These are phyloP conservation scores for Microtus oregoni DNA, from an alignment of 2,113 vertebrate species.

Conservation along the genomic window DNA sequence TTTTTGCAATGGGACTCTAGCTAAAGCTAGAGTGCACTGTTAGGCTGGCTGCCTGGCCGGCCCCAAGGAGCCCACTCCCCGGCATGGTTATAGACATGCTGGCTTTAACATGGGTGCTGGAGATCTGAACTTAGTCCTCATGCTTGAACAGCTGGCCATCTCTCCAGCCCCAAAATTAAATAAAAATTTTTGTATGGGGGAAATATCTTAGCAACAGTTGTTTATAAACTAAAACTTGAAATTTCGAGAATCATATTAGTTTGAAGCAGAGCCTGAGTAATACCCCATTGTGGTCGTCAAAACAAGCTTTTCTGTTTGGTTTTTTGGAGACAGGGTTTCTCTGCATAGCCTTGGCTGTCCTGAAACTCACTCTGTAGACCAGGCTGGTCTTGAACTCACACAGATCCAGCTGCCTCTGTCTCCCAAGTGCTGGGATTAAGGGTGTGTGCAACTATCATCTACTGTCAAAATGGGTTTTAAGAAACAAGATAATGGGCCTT, in stretches of 20 bases:
- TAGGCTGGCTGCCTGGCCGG: neutral
- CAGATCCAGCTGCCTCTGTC: neutral
- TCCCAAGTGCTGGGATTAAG: neutral
- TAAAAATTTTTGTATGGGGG: neutral
- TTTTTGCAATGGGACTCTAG: too few relatives aligned
- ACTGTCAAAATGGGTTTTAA: conserved; percentile 11
- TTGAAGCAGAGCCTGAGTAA: neutral
- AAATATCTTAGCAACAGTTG: neutral
- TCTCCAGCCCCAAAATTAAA: neutral
- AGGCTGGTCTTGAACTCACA: neutral
- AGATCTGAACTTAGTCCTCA: neutral
- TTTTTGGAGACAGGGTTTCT: neutral
- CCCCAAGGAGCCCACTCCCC: neutral
- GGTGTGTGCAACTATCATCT: neutral
- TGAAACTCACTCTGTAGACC: neutral
- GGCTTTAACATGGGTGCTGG: neutral
- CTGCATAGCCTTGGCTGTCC: neutral
- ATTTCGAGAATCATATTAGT: neutral
- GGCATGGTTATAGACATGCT: neutral
- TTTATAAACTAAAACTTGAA: conserved; percentile 23
- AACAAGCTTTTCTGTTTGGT: conserved; percentile 8
- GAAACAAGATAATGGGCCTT: neutral
- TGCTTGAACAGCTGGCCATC: neutral
- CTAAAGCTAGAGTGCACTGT: neutral
- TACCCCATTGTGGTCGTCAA: neutral